phyloP scores from a whole-genome alignment of 2,797 vertebrate species.

The Poecilia gillii region DNA sequence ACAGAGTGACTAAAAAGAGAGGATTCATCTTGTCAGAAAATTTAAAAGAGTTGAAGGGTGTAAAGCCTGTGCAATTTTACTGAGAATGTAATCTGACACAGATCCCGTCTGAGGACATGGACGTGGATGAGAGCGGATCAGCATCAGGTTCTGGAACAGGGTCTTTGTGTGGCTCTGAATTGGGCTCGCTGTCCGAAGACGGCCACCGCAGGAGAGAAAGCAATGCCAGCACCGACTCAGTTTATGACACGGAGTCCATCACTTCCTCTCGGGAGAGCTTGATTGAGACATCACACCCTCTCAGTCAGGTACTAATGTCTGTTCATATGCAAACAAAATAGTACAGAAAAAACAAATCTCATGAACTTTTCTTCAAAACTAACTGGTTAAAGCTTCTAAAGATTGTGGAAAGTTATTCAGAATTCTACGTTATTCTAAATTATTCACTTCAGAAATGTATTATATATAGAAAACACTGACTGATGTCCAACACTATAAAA shows the following conservation, averaged over 20 bases:
- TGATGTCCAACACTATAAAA: background rate
- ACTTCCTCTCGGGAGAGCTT: slow-evolving; percentile 72
- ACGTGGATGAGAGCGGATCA: slow-evolving; percentile 78
- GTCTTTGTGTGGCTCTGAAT: slow-evolving; percentile 67
- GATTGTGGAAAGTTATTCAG: background rate
- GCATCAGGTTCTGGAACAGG: slow-evolving; percentile 59
- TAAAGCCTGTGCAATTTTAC: slow-evolving; percentile 66
- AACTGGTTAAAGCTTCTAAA: background rate
- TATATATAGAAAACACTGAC: background rate
- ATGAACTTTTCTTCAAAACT: background rate
- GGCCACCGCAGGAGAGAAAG: slow-evolving; percentile 58
- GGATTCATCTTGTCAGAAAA: background rate
- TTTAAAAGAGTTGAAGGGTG: slow-evolving; percentile 4
- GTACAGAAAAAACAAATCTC: background rate
- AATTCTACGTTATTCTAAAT: background rate
- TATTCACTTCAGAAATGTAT: background rate
- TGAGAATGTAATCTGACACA: slow-evolving; percentile 85
- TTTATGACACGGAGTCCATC: slow-evolving; percentile 70
- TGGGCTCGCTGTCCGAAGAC: slow-evolving; percentile 64
- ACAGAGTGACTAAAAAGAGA: background rate
- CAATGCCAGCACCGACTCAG: slow-evolving; percentile 61
- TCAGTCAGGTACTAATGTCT: slow-evolving; percentile 57
- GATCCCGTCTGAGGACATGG: slow-evolving; percentile 90
- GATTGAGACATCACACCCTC: slow-evolving; percentile 55
- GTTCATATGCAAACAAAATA: background rate